A percentile compares a stretch with the other conserved stretches of the same genome.
Conservation (phyloP, 2,797 vertebrate species). For the Halcyon leucocephala region DNA sequence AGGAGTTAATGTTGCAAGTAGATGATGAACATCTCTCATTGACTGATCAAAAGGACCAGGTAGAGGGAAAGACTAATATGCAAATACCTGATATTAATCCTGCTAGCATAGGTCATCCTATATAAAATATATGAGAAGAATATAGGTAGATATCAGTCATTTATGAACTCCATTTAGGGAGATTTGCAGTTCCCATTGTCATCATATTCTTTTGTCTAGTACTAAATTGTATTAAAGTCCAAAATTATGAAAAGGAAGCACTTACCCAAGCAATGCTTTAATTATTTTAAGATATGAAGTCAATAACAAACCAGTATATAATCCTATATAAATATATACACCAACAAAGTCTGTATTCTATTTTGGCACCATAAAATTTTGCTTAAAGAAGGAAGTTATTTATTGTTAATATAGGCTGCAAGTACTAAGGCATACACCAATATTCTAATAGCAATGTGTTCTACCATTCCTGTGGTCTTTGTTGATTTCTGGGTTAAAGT, state of each 20-base stretch:
- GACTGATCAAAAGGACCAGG: constrained; percentile 97
- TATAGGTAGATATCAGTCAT: not conserved
- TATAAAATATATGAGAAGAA: not conserved
- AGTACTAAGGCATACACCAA: not conserved
- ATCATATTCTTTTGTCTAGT: not conserved
- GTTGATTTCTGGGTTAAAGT: not conserved
- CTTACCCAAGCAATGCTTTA: not conserved
- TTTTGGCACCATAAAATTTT: not conserved
- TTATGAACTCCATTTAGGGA: not conserved
- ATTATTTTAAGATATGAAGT: constrained; percentile 2
- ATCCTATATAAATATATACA: not conserved
- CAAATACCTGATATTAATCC: not conserved
- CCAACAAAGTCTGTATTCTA: not conserved
- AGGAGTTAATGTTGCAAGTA: constrained; percentile 94
- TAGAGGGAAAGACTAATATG: constrained; percentile 59
- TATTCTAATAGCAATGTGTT: not conserved
- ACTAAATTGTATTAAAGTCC: not conserved
- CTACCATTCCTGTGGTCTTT: not conserved
- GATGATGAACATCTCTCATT: constrained; percentile 93
- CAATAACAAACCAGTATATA: not conserved
- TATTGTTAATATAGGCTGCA: not conserved
- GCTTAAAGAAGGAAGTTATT: not conserved
- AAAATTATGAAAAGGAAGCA: not conserved
- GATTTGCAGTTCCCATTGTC: not conserved
- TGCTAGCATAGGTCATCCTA: not conserved